Conservation (phyloP, 2,113 vertebrate species). For the Lichenostomus cassidix region DNA sequence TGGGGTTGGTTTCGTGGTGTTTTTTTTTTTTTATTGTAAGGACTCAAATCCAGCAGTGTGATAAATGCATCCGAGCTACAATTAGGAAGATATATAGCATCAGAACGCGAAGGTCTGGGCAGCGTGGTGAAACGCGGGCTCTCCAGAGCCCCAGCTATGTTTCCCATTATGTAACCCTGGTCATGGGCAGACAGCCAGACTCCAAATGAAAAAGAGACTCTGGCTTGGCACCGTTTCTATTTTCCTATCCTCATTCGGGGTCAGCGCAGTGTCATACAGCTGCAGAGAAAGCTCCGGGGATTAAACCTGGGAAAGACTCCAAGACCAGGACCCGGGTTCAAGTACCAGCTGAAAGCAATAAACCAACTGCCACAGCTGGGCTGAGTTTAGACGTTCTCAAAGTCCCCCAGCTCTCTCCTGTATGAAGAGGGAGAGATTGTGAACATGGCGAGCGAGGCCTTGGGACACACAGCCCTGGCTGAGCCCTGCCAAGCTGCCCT, state of each 20-base stretch:
- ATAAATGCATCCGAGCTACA: conserved; percentile 93
- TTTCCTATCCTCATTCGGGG: conserved; percentile 99
- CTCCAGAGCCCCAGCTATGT: conserved; percentile 99
- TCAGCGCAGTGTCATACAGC: conserved; percentile 99
- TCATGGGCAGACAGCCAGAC: conserved; percentile 99
- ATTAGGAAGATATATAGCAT: conserved; percentile 98
- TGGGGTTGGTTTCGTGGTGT: not conserved
- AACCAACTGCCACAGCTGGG: conserved; percentile 99
- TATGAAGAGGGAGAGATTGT: conserved; percentile 62
- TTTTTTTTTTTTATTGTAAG: conserved; percentile 49
- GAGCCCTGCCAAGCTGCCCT: conserved; percentile 27
- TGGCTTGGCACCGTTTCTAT: conserved; percentile 99
- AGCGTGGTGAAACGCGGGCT: conserved; percentile 88
- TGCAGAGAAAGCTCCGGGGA: conserved; percentile 99
- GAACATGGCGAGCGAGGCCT: conserved; percentile 64
- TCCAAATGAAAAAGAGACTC: conserved; percentile 99
- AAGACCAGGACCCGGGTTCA: conserved; percentile 99
- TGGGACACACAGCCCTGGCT: conserved; percentile 32
- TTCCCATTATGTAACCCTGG: conserved; percentile 99
- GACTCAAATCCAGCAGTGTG: conserved; percentile 84
- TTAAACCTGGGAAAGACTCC: conserved; percentile 99
- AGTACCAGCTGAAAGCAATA: conserved; percentile 99
- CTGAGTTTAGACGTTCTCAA: conserved; percentile 83
- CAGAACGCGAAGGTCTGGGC: conserved; percentile 84
- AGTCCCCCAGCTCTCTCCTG: conserved; percentile 74